Evolutionary conservation across 2,888 invertebrate species (phyloP).

Genomic region (Glyphotaelius pellucidus): DNA sequence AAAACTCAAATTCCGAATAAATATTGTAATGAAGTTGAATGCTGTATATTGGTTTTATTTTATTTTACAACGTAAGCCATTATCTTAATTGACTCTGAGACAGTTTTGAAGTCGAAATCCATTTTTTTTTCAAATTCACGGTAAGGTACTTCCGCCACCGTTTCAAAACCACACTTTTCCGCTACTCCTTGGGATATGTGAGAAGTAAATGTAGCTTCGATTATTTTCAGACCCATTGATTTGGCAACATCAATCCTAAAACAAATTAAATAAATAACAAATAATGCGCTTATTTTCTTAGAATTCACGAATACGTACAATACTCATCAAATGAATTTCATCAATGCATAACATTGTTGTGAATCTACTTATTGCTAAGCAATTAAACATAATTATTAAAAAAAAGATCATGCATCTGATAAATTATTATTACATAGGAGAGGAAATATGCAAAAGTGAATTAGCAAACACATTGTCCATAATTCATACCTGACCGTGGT

Average conservation of each 20-base stretch:
- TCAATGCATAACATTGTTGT: neutral
- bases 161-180: slow-evolving; percentile 59
- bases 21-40: neutral
- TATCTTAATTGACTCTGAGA: slow-evolving; percentile 57
- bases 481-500: too few species aligned
- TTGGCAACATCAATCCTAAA: slow-evolving; percentile 60
- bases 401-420: too few species aligned
- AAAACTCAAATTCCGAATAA: neutral
- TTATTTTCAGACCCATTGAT: slow-evolving; percentile 54
- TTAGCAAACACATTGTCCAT: too few species aligned
- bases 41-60: neutral
- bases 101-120: slow-evolving; percentile 54
- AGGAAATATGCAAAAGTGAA: too few species aligned
- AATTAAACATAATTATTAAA: too few species aligned
- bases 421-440: too few species aligned
- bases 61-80: slow-evolving; percentile 60
- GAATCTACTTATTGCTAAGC: neutral
- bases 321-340: neutral
- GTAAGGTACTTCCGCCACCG: slow-evolving; percentile 55
- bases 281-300: neutral
- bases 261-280: neutral
- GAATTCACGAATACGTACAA: neutral
- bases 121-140: slow-evolving; percentile 53
- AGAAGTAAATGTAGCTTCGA: slow-evolving; percentile 61
- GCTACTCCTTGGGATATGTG: slow-evolving; percentile 57